Base-by-base conservation (phyloP, 2,888 invertebrate genomes). In the Chromoteleia sp. region DNA sequence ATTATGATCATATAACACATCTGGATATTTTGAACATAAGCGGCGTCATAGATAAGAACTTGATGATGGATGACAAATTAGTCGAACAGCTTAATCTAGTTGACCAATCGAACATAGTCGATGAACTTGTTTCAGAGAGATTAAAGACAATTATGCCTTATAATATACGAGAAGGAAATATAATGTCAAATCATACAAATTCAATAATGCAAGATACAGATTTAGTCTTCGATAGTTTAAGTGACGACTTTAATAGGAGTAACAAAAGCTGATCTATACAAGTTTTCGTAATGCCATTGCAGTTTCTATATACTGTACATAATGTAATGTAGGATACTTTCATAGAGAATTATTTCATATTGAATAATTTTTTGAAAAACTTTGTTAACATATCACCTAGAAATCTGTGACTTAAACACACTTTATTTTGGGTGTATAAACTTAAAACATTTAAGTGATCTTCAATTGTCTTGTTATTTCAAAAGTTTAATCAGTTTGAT, bases 191-290 rank as follows among this genome's bases (percentile, higher is more conserved):
- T 73, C 87, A 87, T 82, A 79, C 88, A 1, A 88, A 88, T 83
- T 8, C 68, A 0, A 82, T 79, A 17, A 78, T 78, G 68, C 84
- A 89, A 63, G 89, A 89, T 33, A 83, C 90, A 0, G 90, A 91
- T 48, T 85, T 91, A 8, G 91, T 91, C 84, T 92, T 92, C 76
- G 90, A 89, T 36, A 90, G 89, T 41, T 84, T 92, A 15, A 91
- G 89, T 58, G 89, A 91, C 67, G 91, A 92, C 83, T 92, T 92
- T 59, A 90, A 88, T 74, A 85, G 90, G 74, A 90, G 89, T 81
- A 90, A 89, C 19, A 88, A 89, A 56, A 90, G 90, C 85, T 91
- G 90, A 91, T 90, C 88, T 52, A 70, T 48, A 52, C 50, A 48
- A 52, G 8, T 36, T 14, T 29, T 56, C 7, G 2, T 33, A 6